Base-by-base conservation (phyloP, 2,888 invertebrate species). In the Alloscopus bannaensis region DNA sequence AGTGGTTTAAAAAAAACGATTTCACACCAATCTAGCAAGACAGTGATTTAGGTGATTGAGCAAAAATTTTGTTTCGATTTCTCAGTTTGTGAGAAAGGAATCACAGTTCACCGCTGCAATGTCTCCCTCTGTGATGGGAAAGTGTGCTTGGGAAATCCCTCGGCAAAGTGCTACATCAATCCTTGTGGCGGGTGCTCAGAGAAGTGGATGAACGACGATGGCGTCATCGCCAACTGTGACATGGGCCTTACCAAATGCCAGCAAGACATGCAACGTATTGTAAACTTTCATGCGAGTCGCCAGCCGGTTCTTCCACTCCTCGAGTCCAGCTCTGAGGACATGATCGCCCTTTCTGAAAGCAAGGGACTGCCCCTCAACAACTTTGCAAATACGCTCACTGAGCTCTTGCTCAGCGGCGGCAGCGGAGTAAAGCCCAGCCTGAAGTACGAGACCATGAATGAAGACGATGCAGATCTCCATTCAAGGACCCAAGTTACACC, bases 171-270 rank as follows among this genome's bases (percentile, higher is more conserved):
- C 68, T 85, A 87, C 18, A 85, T 88, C 20, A 86, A 88, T 80
- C 88, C 88, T 0, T 88, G 88, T 80, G 87, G 87, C 16, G 87
- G 88, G 1, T 88, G 88, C 76, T 81, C 83, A 13, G 83, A 84
- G 31, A 85, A 86, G 42, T 88, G 88, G 83, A 77, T 86, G 64
- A 87, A 85, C 36, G 85, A 84, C 20, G 80, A 82, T 55, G 87
- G 86, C 66, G 28, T 84, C 2, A 80, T 81, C 52, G 87, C 88
- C 3, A 81, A 87, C 82, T 88, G 88, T 71, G 70, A 81, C 42
- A 70, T 36, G 3, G 82, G 81, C 71, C 83, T 78, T 26, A 85
- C 84, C 1, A 84, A 86, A 64, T 88, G 88, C 71, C 87, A 87
- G 78, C 81, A 73, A 64, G 87, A 88, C 73, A 81, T 87, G 31